phyloP scores from a whole-genome alignment of 2,113 vertebrate genomes.

The Limnothrissa miodon region DNA sequence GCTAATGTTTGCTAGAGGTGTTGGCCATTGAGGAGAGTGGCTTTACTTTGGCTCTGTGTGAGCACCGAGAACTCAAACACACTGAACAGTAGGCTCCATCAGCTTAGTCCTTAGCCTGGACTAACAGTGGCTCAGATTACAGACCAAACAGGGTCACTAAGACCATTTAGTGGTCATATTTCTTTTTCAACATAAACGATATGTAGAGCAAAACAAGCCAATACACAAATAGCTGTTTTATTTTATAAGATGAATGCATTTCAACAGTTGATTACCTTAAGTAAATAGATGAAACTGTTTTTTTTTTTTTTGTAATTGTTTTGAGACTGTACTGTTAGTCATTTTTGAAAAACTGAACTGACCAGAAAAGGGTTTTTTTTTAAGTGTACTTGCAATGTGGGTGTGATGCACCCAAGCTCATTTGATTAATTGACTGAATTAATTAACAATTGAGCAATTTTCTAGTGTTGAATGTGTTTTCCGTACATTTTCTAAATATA shows the following conservation, averaged over 20 bases:
- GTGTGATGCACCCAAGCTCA: background rate
- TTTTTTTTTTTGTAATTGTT: background rate
- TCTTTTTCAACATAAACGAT: no score
- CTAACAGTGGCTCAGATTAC: background rate
- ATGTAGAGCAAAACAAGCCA: no score
- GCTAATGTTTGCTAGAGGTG: slow-evolving; percentile 38
- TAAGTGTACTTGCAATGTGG: background rate
- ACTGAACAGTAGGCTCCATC: background rate
- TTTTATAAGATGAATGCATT: background rate
- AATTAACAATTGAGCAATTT: background rate
- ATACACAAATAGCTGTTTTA: no score
- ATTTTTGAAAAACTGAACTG: background rate
- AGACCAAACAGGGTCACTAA: background rate
- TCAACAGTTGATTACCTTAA: background rate
- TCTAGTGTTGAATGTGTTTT: no score
- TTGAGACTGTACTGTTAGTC: background rate
- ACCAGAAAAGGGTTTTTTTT: background rate
- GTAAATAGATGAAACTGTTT: background rate
- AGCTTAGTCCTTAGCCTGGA: background rate
- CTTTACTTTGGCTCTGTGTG: background rate
- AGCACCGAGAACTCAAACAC: background rate
- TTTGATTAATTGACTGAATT: background rate
- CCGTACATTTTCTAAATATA: no score
- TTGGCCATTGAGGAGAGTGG: background rate
- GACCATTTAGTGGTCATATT: background rate